Evolutionary conservation across 2,113 vertebrate genomes (phyloP).

Genomic region (Notechis scutatus): DNA sequence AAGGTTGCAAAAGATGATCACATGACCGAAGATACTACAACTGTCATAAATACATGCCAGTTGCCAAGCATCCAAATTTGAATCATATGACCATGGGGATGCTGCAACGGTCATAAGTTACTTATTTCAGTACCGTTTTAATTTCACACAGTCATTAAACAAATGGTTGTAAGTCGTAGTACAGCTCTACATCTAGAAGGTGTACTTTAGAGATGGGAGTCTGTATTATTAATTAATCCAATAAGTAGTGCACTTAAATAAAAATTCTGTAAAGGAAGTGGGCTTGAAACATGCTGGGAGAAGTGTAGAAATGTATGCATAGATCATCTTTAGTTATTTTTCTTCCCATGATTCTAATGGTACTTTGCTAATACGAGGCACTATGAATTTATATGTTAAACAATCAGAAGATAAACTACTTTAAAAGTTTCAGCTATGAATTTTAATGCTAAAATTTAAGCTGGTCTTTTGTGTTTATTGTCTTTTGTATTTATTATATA

Average conservation of each 20-base stretch:
- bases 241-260: background rate
- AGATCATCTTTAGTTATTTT: background rate
- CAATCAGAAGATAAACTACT: conserved; percentile 4
- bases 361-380: background rate
- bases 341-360: background rate
- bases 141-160: background rate
- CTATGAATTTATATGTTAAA: conserved; percentile 17
- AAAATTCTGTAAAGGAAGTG: background rate
- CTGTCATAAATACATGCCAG: background rate
- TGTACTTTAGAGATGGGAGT: background rate
- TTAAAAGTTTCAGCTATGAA: conserved; percentile 8
- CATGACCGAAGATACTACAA: background rate
- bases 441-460: background rate
- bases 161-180: background rate
- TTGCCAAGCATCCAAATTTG: background rate
- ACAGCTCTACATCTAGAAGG: background rate
- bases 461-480: background rate
- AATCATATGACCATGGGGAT: background rate
- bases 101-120: background rate
- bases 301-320: background rate
- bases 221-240: background rate
- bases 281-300: background rate
- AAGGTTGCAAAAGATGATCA: background rate
- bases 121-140: background rate
- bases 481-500: background rate